Percentiles rank a stretch among this genome's conserved stretches.
Conservation (phyloP, 2,888 invertebrate species). For the Belgica antarctica region DNA sequence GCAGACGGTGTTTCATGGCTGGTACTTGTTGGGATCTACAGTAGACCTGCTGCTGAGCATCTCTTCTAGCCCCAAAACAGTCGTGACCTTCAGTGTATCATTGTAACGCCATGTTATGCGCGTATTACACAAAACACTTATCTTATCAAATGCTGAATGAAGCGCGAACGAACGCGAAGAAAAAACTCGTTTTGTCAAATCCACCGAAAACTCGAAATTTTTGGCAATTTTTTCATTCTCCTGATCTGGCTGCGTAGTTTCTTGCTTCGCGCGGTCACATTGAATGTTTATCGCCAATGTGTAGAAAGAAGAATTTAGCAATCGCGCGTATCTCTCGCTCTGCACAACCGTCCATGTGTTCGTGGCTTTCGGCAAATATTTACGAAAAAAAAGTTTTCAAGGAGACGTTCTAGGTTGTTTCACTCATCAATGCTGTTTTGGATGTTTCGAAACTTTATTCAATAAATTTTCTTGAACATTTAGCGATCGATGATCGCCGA, state of each 20-base stretch:
- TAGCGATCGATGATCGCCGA: background rate
- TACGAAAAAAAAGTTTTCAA: conserved; percentile 12
- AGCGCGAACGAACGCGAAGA: background rate
- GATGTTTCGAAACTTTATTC: background rate
- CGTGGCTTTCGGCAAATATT: background rate
- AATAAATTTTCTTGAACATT: too few species aligned
- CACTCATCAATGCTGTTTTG: conserved; percentile 6
- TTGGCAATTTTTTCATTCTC: conserved; percentile 28
- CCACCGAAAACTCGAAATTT: conserved; percentile 20
- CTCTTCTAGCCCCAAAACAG: too few species aligned
- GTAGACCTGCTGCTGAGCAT: too few species aligned
- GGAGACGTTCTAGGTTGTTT: conserved; percentile 42
- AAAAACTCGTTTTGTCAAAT: conserved; percentile 14
- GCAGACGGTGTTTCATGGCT: too few species aligned
- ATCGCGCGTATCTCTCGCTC: conserved; percentile 14
- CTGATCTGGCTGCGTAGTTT: conserved; percentile 32
- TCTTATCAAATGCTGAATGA: background rate
- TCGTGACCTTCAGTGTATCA: background rate
- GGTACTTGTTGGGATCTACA: too few species aligned
- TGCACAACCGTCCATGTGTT: background rate
- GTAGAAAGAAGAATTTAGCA: conserved; percentile 33
- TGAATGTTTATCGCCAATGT: conserved; percentile 33
- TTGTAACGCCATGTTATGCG: background rate
- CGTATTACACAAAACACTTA: conserved; percentile 17
- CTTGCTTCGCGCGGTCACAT: conserved; percentile 29